Percentiles rank a stretch among this genome's conserved stretches.
phyloP scores from a whole-genome alignment of 2,113 vertebrate genomes.

The Tilapia sparmanii region DNA sequence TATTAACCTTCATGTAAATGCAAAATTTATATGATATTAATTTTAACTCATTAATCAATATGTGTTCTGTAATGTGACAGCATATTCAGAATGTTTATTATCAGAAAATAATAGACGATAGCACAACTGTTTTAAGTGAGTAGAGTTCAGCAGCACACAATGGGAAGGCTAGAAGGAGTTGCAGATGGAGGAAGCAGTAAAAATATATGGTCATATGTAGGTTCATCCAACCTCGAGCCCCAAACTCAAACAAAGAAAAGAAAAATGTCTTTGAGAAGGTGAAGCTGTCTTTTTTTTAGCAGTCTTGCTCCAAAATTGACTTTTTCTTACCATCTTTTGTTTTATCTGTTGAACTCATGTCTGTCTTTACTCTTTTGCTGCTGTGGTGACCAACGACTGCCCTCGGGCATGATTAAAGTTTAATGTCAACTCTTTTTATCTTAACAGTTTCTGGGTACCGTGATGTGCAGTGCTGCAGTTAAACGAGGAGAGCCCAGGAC shows the following conservation, averaged over 20 bases:
- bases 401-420: constrained; percentile 4
- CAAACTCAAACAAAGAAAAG: not conserved
- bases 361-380: not conserved
- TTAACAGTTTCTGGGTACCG: not conserved
- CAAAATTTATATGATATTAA: not conserved
- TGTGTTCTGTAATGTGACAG: not conserved
- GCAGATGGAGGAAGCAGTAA: not conserved
- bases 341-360: not conserved
- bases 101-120: not conserved
- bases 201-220: not conserved
- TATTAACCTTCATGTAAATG: not conserved
- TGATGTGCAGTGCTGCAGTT: not conserved
- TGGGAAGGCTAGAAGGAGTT: not conserved
- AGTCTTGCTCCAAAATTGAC: not conserved
- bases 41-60: not conserved
- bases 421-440: constrained; percentile 2
- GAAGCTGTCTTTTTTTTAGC: not conserved
- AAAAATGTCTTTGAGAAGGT: not conserved
- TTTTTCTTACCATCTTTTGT: not conserved
- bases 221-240: not conserved
- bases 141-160: not conserved
- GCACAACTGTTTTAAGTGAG: not conserved
- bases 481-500: not conserved
- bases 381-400: not conserved
- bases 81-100: not conserved